Conservation (phyloP, 2,797 vertebrate species). For the Hypotaenidia okinawae region DNA sequence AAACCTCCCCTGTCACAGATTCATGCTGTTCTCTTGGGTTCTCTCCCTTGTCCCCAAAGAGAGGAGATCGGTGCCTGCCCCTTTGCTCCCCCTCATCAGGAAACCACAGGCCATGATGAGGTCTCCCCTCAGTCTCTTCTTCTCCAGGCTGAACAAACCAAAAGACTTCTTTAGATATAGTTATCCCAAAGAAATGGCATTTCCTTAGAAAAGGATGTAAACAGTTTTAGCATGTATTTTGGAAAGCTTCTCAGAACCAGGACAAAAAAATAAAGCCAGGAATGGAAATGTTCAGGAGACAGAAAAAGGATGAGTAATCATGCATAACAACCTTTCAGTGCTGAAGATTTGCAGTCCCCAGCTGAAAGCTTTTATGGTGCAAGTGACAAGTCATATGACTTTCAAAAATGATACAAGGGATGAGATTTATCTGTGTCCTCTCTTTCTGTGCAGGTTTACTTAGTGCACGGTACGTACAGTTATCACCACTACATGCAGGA, state of each 20-base stretch:
- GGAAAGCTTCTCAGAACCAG: neutral
- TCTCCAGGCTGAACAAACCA: too few species aligned
- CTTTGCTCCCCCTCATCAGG: too few species aligned
- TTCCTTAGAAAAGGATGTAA: neutral
- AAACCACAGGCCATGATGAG: too few species aligned
- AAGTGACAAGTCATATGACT: neutral
- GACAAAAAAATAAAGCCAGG: neutral
- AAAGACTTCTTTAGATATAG: neutral
- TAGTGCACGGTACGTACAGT: conserved; percentile 89
- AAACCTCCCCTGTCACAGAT: too few species aligned
- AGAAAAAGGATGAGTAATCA: neutral
- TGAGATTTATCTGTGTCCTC: neutral
- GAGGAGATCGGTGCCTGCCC: too few species aligned
- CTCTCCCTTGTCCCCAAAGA: too few species aligned
- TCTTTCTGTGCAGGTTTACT: conserved; percentile 75
- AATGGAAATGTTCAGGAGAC: neutral
- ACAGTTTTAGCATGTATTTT: neutral
- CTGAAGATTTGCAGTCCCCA: neutral
- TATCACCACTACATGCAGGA: conserved; percentile 99
- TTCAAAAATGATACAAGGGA: neutral
- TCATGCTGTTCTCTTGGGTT: too few species aligned
- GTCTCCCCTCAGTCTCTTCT: too few species aligned
- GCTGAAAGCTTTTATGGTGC: neutral
- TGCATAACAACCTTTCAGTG: neutral
- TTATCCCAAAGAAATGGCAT: neutral